These are phyloP conservation scores for Machaerirhynchus nigripectus DNA, from an alignment of 2,113 vertebrate genomes.

Conservation along the genomic window DNA sequence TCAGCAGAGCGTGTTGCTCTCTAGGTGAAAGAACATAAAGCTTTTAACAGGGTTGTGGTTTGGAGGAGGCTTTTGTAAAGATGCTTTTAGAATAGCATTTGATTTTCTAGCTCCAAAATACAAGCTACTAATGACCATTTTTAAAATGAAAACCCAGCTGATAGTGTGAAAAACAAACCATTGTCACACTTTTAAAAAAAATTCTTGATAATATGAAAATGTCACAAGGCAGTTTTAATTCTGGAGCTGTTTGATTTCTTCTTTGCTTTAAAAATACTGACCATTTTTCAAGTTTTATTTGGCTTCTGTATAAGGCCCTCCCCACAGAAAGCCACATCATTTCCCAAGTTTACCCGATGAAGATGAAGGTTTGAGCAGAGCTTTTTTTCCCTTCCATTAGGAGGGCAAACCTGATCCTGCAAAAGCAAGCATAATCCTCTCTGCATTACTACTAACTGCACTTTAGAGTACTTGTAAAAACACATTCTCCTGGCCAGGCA, in stretches of 20 bases:
- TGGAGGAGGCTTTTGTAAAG: not conserved
- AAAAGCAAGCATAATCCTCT: not conserved
- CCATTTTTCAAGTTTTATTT: not conserved
- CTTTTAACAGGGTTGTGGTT: not conserved
- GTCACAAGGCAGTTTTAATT: not conserved
- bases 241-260: not conserved
- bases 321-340: not conserved
- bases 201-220: not conserved
- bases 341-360: not conserved
- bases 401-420: not conserved
- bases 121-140: not conserved
- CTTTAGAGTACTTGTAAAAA: not conserved
- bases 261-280: not conserved
- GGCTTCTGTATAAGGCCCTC: not conserved
- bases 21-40: not conserved
- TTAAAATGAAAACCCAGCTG: rapidly evolving
- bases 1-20: not conserved
- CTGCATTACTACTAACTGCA: not conserved
- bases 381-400: not conserved
- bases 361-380: not conserved
- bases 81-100: not conserved
- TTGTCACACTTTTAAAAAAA: not conserved
- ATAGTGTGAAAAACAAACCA: not conserved
- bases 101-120: not conserved
- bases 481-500: not conserved